Evolutionary conservation across 2,113 vertebrate species (phyloP).

Genomic region (Platysteira castanea): DNA sequence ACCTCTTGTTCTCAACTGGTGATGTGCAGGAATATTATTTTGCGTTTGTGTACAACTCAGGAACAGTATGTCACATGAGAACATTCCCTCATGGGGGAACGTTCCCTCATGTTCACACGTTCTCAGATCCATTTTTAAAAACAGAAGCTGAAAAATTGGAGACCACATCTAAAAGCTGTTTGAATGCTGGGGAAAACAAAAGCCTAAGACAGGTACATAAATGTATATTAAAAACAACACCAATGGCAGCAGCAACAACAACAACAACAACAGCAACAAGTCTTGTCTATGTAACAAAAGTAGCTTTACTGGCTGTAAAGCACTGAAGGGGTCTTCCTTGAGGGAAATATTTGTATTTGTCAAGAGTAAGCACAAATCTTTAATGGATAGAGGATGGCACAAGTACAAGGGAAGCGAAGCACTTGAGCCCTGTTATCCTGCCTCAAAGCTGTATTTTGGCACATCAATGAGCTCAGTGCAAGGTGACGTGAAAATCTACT

Average conservation of each 20-base stretch:
- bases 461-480: not conserved
- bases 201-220: not conserved
- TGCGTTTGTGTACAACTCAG: not conserved
- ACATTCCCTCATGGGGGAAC: not conserved
- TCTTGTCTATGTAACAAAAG: not conserved
- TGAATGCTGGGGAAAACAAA: not conserved
- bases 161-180: not conserved
- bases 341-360: not conserved
- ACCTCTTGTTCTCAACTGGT: not conserved
- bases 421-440: not conserved
- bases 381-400: not conserved
- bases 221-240: not conserved
- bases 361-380: not conserved
- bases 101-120: not conserved
- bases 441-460: not conserved
- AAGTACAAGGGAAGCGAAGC: not conserved
- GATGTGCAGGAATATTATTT: not conserved
- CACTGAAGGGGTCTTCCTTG: not conserved
- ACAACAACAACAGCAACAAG: not conserved
- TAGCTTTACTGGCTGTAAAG: not conserved
- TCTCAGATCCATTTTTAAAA: not conserved
- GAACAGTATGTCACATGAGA: fast-evolving
- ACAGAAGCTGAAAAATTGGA: not conserved
- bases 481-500: not conserved
- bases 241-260: not conserved